phyloP scores from a whole-genome alignment of 30 jellyfish, hydroid and myxozoan species.

The Calvadosia cruxmelitensis region DNA sequence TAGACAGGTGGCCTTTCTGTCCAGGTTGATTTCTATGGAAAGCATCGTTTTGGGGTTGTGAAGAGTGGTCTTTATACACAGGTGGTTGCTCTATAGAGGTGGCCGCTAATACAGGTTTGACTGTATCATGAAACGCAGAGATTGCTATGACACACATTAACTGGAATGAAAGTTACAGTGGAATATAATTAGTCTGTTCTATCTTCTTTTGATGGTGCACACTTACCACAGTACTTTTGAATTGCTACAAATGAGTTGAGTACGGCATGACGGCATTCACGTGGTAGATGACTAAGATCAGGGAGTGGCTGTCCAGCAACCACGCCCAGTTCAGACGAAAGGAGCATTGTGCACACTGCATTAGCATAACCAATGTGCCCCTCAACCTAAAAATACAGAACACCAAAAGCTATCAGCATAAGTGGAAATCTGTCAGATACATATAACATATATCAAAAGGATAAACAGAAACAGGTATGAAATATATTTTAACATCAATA shows the following conservation, averaged over 20 bases:
- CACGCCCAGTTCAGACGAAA: not conserved
- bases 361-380: slow-evolving; percentile 63
- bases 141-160: too few species aligned
- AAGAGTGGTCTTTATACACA: too few species aligned
- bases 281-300: slow-evolving; percentile 53
- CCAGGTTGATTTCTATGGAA: too few species aligned
- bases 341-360: slow-evolving; percentile 37
- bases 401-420: not conserved
- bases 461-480: not conserved
- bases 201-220: not conserved
- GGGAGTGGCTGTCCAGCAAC: slow-evolving; percentile 15
- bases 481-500: too few species aligned
- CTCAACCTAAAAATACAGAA: slow-evolving; percentile 32
- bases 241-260: slow-evolving; percentile 72
- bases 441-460: not conserved
- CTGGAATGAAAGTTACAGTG: not conserved
- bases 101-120: too few species aligned
- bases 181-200: not conserved
- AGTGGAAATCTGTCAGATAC: not conserved
- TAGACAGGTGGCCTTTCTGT: too few species aligned
- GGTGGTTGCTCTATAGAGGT: too few species aligned
- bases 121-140: too few species aligned
- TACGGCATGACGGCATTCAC: slow-evolving; percentile 25
- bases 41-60: too few species aligned
- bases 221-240: slow-evolving; percentile 50